Conservation (phyloP, 2,113 vertebrate species). For the Salminus brasiliensis region DNA sequence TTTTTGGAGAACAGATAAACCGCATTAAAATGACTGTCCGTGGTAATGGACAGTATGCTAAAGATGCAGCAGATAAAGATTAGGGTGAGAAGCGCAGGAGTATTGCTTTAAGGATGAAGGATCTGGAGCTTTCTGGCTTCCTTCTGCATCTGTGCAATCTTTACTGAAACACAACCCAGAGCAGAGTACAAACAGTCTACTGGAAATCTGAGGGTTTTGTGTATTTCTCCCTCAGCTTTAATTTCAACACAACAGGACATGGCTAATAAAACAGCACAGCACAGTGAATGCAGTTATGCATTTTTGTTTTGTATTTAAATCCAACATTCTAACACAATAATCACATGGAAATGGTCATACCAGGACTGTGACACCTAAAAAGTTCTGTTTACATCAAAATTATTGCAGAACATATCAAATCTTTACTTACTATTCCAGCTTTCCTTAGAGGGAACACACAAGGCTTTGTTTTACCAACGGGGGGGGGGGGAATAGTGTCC, state of each 20-base stretch:
- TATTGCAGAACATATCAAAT: constrained; percentile 31
- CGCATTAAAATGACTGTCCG: neutral
- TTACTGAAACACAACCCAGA: neutral
- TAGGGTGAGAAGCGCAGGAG: neutral
- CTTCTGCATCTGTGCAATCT: neutral
- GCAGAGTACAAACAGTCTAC: neutral
- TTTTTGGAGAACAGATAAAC: no score
- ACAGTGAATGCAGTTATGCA: neutral
- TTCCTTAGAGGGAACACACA: neutral
- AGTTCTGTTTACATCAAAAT: neutral
- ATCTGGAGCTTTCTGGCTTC: neutral
- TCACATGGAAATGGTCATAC: neutral
- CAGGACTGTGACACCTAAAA: neutral
- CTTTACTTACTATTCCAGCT: neutral
- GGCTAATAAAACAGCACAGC: neutral
- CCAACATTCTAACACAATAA: constrained; percentile 7
- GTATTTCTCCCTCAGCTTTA: neutral
- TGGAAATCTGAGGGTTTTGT: neutral
- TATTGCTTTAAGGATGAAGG: neutral
- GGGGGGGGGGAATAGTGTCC: neutral
- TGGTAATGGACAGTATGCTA: neutral
- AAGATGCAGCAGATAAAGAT: no score
- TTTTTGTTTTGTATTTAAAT: neutral
- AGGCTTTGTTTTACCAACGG: neutral
- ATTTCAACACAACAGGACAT: neutral